A percentile compares a stretch with the other conserved stretches of the same genome.
These are phyloP conservation scores for Archips xylosteana DNA, from an alignment of 2,888 invertebrate species.

Conservation along the genomic window DNA sequence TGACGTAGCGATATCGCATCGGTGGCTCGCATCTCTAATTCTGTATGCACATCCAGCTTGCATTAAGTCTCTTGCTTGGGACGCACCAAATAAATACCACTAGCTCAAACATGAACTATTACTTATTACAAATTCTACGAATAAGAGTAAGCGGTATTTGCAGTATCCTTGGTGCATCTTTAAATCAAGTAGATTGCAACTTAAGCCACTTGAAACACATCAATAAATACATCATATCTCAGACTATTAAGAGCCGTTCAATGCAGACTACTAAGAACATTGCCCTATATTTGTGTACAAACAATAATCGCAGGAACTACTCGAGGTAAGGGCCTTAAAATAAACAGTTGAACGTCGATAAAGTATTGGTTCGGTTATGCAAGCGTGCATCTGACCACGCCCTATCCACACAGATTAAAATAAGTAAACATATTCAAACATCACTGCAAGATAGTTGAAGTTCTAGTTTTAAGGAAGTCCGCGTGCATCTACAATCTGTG, in stretches of 20 bases:
- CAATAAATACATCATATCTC: constrained; percentile 35
- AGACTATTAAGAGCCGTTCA: constrained; percentile 23
- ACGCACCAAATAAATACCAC: not conserved
- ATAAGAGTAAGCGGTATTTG: not conserved
- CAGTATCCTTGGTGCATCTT: not conserved
- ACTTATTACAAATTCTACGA: not conserved
- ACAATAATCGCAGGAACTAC: constrained; percentile 46
- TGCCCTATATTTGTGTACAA: constrained; percentile 47
- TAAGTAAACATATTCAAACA: constrained; percentile 14
- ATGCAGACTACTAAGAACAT: constrained; percentile 28
- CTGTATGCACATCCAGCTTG: constrained; percentile 35
- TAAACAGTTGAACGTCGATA: constrained; percentile 47
- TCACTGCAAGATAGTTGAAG: not conserved
- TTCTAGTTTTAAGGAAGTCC: not conserved
- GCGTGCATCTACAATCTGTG: constrained; percentile 15
- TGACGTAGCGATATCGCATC: constrained; percentile 36
- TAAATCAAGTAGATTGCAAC: constrained; percentile 21
- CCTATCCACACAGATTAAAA: constrained; percentile 12
- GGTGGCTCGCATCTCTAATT: constrained; percentile 26
- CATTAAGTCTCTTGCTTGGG: not conserved
- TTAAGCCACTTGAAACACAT: constrained; percentile 19
- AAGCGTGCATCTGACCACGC: constrained; percentile 25
- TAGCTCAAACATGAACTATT: not conserved
- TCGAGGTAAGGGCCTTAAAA: constrained; percentile 46
- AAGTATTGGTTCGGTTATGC: constrained; percentile 39